Evolutionary conservation across 2,113 vertebrate species (phyloP).

Genomic region (Phaethon lepturus): DNA sequence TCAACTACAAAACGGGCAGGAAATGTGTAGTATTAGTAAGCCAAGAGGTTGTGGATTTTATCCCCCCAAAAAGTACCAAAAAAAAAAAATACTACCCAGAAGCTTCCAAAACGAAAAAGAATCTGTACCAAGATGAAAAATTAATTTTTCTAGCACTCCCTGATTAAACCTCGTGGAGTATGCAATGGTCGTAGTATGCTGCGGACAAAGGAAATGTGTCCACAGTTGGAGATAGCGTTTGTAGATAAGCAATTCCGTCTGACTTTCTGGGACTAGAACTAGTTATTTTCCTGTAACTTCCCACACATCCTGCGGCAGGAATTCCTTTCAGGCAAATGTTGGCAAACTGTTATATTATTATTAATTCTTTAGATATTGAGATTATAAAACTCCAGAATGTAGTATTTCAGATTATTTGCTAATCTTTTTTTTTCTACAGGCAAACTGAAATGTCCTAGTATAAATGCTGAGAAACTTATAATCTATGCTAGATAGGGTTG

Average conservation of each 20-base stretch:
- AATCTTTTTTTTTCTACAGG: not conserved
- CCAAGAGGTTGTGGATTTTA: not conserved
- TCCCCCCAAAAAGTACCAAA: not conserved
- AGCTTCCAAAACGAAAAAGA: not conserved
- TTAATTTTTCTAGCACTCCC: not conserved
- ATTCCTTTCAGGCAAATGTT: not conserved
- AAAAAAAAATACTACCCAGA: not conserved
- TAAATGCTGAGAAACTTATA: not conserved
- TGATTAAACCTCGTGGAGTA: not conserved
- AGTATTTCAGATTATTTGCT: not conserved
- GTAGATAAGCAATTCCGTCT: not conserved
- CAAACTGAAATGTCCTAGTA: not conserved
- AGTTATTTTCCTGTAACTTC: not conserved
- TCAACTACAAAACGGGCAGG: not conserved
- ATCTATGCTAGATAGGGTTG: not conserved
- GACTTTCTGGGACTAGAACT: not conserved
- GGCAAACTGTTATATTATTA: not conserved
- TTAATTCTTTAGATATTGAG: not conserved
- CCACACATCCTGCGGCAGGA: not conserved
- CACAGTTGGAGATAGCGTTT: not conserved
- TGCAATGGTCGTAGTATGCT: not conserved
- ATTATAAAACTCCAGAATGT: not conserved
- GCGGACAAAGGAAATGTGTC: accelerated
- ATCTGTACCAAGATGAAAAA: not conserved
- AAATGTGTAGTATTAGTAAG: not conserved